Conservation (phyloP, 2,888 invertebrate species). For the Synanthedon andrenaeformis region DNA sequence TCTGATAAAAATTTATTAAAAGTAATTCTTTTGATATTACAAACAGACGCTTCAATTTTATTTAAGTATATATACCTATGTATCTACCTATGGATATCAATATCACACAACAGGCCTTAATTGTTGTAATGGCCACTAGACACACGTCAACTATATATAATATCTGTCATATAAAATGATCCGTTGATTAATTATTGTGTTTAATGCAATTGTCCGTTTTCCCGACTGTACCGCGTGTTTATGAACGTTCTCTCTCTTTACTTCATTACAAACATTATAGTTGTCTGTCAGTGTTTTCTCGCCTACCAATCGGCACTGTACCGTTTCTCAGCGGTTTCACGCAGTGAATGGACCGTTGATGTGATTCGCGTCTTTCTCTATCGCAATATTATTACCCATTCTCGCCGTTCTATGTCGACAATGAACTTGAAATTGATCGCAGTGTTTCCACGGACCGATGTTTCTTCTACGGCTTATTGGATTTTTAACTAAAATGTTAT, state of each 20-base stretch:
- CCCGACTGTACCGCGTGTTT: conserved; percentile 45
- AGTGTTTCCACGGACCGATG: conserved; percentile 4
- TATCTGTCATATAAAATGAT: no score
- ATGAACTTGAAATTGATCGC: conserved; percentile 18
- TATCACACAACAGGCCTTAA: no score
- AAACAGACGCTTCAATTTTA: no score
- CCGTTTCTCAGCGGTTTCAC: conserved; percentile 21
- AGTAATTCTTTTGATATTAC: no score
- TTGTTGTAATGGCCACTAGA: no score
- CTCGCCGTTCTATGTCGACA: conserved; percentile 28
- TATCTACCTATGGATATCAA: no score
- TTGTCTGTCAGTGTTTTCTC: conserved; percentile 28
- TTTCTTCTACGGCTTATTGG: conserved; percentile 5
- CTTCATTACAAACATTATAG: conserved; percentile 33
- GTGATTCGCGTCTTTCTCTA: conserved; percentile 24
- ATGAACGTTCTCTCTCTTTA: conserved; percentile 44
- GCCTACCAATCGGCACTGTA: conserved; percentile 29
- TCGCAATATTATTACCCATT: conserved; percentile 18
- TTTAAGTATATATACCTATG: no score
- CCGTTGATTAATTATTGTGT: no score
- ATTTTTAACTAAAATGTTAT: no score
- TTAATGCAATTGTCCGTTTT: neutral
- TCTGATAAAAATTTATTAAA: no score
- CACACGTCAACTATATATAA: no score
- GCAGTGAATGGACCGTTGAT: conserved; percentile 26